Conservation (phyloP, 1,140 invertebrate genomes). For the Drosophila pandora region DNA sequence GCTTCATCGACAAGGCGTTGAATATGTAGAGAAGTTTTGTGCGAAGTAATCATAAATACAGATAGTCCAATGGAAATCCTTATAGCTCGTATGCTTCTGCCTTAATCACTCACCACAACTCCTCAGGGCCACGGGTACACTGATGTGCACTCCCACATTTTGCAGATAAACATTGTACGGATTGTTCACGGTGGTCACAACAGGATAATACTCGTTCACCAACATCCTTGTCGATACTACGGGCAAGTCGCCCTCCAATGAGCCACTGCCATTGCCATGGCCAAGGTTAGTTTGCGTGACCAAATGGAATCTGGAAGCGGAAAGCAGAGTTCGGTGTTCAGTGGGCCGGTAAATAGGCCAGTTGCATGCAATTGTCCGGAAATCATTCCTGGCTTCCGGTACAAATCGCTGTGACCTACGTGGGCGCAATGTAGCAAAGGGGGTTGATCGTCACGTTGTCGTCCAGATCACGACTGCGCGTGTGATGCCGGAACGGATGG, state of each 20-base stretch:
- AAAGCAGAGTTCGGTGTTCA: constrained; percentile 19
- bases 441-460: constrained; percentile 78
- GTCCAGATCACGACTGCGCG: constrained; percentile 75
- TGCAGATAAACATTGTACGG: constrained; percentile 76
- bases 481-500: constrained; percentile 73
- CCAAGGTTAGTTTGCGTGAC: constrained; percentile 76
- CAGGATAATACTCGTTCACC: constrained; percentile 82
- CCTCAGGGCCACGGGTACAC: constrained; percentile 62
- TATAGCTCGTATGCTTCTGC: neutral
- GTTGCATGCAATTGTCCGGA: constrained; percentile 26
- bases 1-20: constrained; percentile 70
- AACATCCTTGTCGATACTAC: constrained; percentile 63
- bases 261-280: constrained; percentile 35
- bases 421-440: constrained; percentile 82
- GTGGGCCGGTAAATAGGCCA: constrained; percentile 48
- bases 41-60: neutral
- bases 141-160: constrained; percentile 78
- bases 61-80: neutral
- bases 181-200: constrained; percentile 75
- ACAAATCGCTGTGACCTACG: constrained; percentile 74
- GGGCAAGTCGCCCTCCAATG: constrained; percentile 1
- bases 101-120: constrained; percentile 72
- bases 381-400: constrained; percentile 48
- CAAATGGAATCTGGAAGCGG: constrained; percentile 78
- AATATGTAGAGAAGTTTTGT: constrained; percentile 31